These are phyloP conservation scores for Columba livia DNA, from an alignment of 2,113 vertebrate genomes.

Conservation along the genomic window DNA sequence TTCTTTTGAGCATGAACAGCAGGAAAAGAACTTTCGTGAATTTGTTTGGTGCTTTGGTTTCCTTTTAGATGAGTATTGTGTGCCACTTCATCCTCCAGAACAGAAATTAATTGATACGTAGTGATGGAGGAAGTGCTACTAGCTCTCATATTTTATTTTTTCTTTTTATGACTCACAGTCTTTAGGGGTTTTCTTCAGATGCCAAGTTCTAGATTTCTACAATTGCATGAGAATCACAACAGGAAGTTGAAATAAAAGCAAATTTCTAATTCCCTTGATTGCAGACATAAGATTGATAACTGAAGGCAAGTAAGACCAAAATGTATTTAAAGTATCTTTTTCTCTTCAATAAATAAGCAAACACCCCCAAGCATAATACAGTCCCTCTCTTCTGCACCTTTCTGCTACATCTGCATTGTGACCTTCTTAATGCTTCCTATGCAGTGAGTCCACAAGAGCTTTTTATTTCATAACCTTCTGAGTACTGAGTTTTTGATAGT, in stretches of 20 bases:
- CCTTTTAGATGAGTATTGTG: background rate
- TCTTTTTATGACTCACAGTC: background rate
- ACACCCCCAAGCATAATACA: background rate
- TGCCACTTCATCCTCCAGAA: background rate
- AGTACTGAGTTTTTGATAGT: constrained; percentile 69
- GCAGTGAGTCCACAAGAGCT: constrained; percentile 11
- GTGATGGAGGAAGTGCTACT: background rate
- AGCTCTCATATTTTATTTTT: background rate
- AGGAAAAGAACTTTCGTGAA: background rate
- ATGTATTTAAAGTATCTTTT: background rate
- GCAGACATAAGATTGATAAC: background rate
- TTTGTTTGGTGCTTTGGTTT: background rate
- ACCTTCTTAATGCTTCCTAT: constrained; percentile 54
- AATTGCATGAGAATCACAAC: background rate
- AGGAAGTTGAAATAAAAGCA: background rate
- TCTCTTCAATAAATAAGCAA: background rate
- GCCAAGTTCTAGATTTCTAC: background rate
- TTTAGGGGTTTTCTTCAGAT: background rate
- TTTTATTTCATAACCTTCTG: constrained; percentile 74
- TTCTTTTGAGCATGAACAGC: background rate
- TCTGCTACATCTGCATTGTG: constrained; percentile 12
- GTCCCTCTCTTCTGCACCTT: background rate
- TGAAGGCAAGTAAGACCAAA: background rate
- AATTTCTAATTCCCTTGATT: background rate
- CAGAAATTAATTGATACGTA: background rate